A percentile compares a stretch with the other conserved stretches of the same genome.
These are phyloP conservation scores for human (Homo sapiens) DNA, from an alignment of 2,113 vertebrate species.

Conservation along the genomic window DNA sequence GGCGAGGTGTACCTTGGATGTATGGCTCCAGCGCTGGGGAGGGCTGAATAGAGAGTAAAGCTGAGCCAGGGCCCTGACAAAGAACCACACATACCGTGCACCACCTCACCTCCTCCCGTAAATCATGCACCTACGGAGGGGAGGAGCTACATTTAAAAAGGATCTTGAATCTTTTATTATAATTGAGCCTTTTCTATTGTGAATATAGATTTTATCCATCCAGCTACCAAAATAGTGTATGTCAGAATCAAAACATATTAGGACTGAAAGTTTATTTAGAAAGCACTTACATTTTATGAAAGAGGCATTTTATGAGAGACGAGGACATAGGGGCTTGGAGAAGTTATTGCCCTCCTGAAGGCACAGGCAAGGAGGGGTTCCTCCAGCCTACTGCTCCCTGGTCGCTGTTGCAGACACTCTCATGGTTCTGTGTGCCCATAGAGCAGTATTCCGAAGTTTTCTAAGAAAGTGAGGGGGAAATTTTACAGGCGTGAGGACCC, in stretches of 20 bases:
- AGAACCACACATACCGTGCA: not conserved
- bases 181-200: not conserved
- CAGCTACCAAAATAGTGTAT: not conserved
- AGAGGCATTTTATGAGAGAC: not conserved
- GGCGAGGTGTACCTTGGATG: not conserved
- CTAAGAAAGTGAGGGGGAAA: rapidly evolving
- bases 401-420: rapidly evolving
- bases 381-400: rapidly evolving
- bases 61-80: not conserved
- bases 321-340: not conserved
- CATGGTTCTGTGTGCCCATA: rapidly evolving
- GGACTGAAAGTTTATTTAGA: not conserved
- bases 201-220: not conserved
- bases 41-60: too few species aligned
- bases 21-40: not conserved
- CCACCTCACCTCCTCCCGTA: not conserved
- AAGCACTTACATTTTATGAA: not conserved
- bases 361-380: not conserved
- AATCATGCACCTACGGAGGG: not conserved
- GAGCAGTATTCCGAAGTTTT: not conserved
- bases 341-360: not conserved
- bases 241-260: not conserved
- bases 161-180: not conserved
- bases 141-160: not conserved
- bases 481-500: not conserved